Evolutionary conservation across 1,140 invertebrate species (phyloP), one percentile per base, ranked within the genome.

Genomic region (Linepithema humile): DNA sequence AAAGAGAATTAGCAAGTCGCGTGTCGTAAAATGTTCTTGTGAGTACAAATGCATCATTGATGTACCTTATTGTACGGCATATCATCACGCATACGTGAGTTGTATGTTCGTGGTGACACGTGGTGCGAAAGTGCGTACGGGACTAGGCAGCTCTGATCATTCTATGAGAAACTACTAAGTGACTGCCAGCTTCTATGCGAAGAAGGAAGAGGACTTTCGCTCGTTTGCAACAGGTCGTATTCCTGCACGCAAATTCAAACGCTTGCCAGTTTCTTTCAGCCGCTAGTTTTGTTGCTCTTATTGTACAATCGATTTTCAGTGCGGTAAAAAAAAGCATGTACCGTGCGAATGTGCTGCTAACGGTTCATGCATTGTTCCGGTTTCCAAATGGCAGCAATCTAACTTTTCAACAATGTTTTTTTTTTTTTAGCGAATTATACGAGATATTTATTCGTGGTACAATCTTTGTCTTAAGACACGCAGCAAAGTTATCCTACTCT

Each of bases 401-500:
- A n/a, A n/a, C n/a, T n/a, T n/a, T n/a, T n/a, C n/a, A n/a, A n/a
- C n/a, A n/a, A n/a, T n/a, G n/a, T n/a, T n/a, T n/a, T n/a, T n/a
- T n/a, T n/a, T n/a, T n/a, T n/a, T n/a, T n/a, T n/a, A n/a, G n/a
- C n/a, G n/a, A n/a, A n/a, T 20, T 45, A 20, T 12, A 12, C 65
- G 38, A 53, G 12, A 15, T 48, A 55, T 20, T 12, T 32, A 45
- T 20, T n/a, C n/a, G n/a, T n/a, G n/a, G n/a, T n/a, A n/a, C 78
- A 40, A 65, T 62, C 35, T 40, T 50, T 45, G 45, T 45, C 82
- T 75, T 65, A 83, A 87, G 88, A 89, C 86, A 88, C 87, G 90
- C 89, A 89, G 89, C 87, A 83, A 90, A 88, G 35, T 74, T 90
- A 91, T 92, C 91, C 86, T 73, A 88, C 80, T 74, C 62, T 90